A percentile compares a stretch with the other conserved stretches of the same genome.
Evolutionary conservation across 2,113 vertebrate species (phyloP).

Genomic region (Chauna torquata): DNA sequence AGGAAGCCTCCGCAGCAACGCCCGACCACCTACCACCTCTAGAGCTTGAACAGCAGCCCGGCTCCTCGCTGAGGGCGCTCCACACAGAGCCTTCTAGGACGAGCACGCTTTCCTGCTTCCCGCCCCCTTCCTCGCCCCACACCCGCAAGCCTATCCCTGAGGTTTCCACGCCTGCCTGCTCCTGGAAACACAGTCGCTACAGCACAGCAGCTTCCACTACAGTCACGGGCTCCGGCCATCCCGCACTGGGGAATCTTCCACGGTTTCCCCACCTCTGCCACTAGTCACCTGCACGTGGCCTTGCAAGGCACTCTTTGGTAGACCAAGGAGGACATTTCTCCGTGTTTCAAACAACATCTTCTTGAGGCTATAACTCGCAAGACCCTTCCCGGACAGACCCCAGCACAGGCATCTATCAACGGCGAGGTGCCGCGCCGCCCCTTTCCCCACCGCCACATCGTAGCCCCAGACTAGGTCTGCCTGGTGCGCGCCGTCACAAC

Average conservation of each 20-base stretch:
- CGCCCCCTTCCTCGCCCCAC: too few relatives aligned
- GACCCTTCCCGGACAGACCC: fast-evolving
- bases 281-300: fast-evolving
- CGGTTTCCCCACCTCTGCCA: background rate
- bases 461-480: background rate
- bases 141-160: background rate
- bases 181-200: background rate
- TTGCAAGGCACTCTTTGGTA: background rate
- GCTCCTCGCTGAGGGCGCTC: background rate
- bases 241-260: background rate
- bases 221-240: background rate
- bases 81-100: background rate
- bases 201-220: too few relatives aligned
- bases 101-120: background rate
- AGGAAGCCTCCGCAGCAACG: background rate
- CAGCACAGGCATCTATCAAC: background rate
- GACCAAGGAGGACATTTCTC: background rate
- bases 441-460: fast-evolving
- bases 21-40: background rate
- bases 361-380: fast-evolving
- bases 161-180: background rate
- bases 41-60: background rate
- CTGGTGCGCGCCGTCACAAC: too few relatives aligned
- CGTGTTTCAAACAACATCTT: background rate
- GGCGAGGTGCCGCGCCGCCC: background rate